These are phyloP conservation scores for Etheostoma perlongum DNA, from an alignment of 2,797 vertebrate species.

Conservation along the genomic window DNA sequence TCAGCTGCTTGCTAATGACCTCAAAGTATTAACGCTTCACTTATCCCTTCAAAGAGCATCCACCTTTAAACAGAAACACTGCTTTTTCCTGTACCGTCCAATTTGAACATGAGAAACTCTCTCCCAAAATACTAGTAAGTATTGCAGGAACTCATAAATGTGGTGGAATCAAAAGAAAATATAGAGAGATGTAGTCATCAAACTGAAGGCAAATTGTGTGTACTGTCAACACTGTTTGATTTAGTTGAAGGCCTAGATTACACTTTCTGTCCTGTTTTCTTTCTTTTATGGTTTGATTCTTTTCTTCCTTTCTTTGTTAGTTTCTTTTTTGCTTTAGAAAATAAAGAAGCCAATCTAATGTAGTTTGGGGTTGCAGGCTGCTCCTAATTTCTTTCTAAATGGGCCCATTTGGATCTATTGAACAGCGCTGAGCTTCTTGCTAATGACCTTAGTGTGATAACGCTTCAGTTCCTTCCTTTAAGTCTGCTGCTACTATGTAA, in stretches of 20 bases:
- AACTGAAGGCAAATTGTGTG: neutral
- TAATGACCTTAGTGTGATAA: constrained; percentile 69
- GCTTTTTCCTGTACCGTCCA: neutral
- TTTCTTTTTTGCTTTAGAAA: constrained; percentile 40
- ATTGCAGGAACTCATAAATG: neutral
- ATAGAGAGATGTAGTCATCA: neutral
- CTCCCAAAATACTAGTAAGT: constrained; percentile 1
- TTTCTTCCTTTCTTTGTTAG: neutral
- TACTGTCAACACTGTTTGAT: constrained; percentile 6
- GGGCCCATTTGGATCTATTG: constrained; percentile 65
- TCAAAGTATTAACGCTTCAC: constrained; percentile 50
- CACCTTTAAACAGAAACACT: constrained; percentile 34
- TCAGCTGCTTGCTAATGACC: constrained; percentile 66
- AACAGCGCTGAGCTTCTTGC: constrained; percentile 61
- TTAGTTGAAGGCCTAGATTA: neutral
- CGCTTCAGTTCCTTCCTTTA: constrained; percentile 60
- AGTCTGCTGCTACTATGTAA: constrained; percentile 37
- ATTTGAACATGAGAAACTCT: constrained; percentile 12
- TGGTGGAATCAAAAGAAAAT: neutral
- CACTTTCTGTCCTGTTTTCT: constrained; percentile 2
- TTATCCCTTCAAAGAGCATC: constrained; percentile 44
- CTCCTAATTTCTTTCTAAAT: constrained; percentile 70
- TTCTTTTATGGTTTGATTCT: neutral
- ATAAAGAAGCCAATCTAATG: constrained; percentile 56
- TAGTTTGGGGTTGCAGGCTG: constrained; percentile 58